Evolutionary conservation across 2,113 vertebrate species (phyloP), one percentile per base, ranked within the genome.

Genomic region (Eupsittula cactorum): DNA sequence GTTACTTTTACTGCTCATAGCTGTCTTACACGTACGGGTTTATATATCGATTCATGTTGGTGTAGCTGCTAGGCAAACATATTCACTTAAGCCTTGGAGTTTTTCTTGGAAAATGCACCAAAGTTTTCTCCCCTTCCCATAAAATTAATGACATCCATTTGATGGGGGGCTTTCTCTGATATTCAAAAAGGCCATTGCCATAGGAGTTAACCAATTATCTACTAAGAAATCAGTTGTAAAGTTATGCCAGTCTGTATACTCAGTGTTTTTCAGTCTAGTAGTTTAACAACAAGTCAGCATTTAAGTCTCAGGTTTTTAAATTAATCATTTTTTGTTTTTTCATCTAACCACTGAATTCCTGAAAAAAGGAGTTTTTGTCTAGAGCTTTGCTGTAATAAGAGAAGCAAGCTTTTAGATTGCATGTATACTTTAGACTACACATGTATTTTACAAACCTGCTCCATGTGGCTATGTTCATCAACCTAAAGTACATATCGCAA

Each of bases 81-180:
- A 82, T 9, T 79, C 77, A 71, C 28, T 39, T 93, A 78, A 82
- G 71, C 64, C 84, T 76, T 78, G 64, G 96, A 95, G 94, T 63
- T 41, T 90, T 94, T 95, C 95, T 97, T 97, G 90, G 94, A 97
- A 97, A 94, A 95, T 70, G 79, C 70, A 73, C 88, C 92, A 85
- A 88, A 94, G 68, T 13, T 71, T 93, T 78, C 37, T 59, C 74
- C 64, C n/a, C 27, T 64, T 44, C 41, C 57, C 11, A 2, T 41
- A 70, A 92, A 92, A 89, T 47, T 94, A 91, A 86, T 82, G 41
- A 35, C 16, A 59, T 89, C 25, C 60, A 93, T 94, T 93, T 95
- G 73, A 90, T 57, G 88, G 93, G 35, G 71, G 97, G 47, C 62
- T 91, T 93, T 96, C 86, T 89, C 63, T 59, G 37, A 44, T 88